Percentiles rank a stretch among this genome's conserved stretches.
Conservation (phyloP, 2,888 invertebrate species). For the Tipula unca region DNA sequence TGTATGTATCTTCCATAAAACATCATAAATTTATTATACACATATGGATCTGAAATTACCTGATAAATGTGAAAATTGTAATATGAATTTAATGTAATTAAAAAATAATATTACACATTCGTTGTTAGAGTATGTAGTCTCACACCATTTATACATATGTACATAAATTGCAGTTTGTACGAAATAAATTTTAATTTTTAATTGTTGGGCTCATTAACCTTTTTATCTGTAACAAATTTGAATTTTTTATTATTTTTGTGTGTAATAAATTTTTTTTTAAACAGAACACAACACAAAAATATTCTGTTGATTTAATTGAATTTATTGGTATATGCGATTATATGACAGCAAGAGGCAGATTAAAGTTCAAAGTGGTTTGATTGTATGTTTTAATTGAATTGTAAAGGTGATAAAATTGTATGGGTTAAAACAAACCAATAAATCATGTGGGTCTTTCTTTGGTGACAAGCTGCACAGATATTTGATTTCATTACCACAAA, state of each 20-base stretch:
- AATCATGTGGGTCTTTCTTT: too few species aligned
- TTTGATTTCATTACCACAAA: too few species aligned
- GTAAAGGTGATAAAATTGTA: too few species aligned
- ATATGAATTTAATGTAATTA: constrained; percentile 8
- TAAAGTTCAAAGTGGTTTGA: too few species aligned
- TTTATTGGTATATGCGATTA: too few species aligned
- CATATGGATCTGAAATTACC: neutral
- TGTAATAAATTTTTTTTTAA: too few species aligned
- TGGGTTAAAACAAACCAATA: too few species aligned
- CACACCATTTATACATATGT: neutral
- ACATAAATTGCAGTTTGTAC: neutral
- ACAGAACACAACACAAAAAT: neutral
- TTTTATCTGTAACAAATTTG: neutral
- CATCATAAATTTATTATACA: neutral
- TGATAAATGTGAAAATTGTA: neutral
- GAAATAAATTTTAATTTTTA: neutral
- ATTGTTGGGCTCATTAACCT: neutral
- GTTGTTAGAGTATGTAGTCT: neutral
- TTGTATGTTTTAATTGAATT: too few species aligned
- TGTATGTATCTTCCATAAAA: neutral
- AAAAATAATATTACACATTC: neutral
- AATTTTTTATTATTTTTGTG: neutral
- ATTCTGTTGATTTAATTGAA: neutral
- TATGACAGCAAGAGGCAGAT: too few species aligned
- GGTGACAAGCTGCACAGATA: too few species aligned